Conservation (phyloP, 2,797 vertebrate species). For the Pantherophis vulpinus region DNA sequence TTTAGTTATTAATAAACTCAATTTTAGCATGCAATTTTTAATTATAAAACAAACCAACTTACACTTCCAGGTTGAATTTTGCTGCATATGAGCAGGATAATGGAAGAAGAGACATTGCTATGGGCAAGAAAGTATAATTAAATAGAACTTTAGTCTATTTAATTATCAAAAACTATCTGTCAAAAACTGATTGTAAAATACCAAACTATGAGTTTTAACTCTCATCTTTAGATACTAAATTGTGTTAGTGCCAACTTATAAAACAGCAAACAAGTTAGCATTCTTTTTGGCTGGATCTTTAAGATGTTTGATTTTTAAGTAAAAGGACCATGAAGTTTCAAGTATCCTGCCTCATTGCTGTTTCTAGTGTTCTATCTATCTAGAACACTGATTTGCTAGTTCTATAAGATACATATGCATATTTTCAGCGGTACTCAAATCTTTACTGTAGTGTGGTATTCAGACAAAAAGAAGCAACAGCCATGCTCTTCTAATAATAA, state of each 20-base stretch:
- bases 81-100: background rate
- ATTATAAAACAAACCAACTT: background rate
- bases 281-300: background rate
- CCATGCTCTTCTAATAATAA: background rate
- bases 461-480: background rate
- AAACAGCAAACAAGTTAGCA: background rate
- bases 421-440: background rate
- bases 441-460: background rate
- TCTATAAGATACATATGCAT: background rate
- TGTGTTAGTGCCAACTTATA: background rate
- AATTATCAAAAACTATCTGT: background rate
- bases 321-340: background rate
- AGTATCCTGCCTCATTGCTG: background rate
- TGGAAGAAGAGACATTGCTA: fast-evolving
- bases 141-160: background rate
- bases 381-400: background rate
- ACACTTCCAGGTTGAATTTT: background rate
- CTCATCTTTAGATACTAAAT: background rate
- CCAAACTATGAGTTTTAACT: background rate
- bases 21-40: background rate
- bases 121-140: background rate
- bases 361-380: background rate
- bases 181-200: background rate
- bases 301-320: background rate
- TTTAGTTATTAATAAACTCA: background rate